Base-by-base conservation (phyloP, 2,113 vertebrate genomes). In the Engystomops pustulosus region DNA sequence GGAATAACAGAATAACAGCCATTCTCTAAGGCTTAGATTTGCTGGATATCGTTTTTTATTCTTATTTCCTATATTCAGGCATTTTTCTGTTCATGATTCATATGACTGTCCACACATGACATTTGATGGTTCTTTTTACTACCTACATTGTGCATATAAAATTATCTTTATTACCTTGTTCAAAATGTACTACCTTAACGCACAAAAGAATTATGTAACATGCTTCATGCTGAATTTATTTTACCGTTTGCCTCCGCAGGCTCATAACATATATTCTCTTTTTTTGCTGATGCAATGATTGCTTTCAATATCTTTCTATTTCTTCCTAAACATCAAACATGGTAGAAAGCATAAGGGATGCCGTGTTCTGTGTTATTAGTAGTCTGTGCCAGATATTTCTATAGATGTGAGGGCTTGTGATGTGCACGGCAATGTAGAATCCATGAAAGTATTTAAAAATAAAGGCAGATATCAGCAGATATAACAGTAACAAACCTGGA, bases 371-470 rank as follows among this genome's bases (percentile, higher is more conserved):
- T 23, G 58, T 83, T 83, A 51, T 67, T 76, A 49, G 25, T 67
- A 60, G 69, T 47, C 60, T 47, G 20, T 77, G 60, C 58, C 82
- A 68, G 41, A 18, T 38, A 76, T 69, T 58, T 69, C 74, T 70
- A 45, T 79, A 58, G 49, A 68, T 70, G 47, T 78, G 34, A 69
- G 45, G 47, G 23, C 23, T 69, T 78, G 25, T 70, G 82, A 84
- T 84, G 74, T 69, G 17, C 62, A 69, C 60, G n/a, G 36, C 53
- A 47, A 85, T 85, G 49, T 68, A 70, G 65, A 69, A 78, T 38
- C 51, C 55, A 79, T 69, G 65, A 85, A 85, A 75, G 32, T 49
- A 78, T 68, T 70, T 85, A 70, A 70, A 85, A 79, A 79, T 85
- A 79, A 85, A 85, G 34, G 34, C 60, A 79, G 75, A 47, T 78